Evolutionary conservation across 2,113 vertebrate genomes (phyloP).

Genomic region (Psittacula cyanocephala): DNA sequence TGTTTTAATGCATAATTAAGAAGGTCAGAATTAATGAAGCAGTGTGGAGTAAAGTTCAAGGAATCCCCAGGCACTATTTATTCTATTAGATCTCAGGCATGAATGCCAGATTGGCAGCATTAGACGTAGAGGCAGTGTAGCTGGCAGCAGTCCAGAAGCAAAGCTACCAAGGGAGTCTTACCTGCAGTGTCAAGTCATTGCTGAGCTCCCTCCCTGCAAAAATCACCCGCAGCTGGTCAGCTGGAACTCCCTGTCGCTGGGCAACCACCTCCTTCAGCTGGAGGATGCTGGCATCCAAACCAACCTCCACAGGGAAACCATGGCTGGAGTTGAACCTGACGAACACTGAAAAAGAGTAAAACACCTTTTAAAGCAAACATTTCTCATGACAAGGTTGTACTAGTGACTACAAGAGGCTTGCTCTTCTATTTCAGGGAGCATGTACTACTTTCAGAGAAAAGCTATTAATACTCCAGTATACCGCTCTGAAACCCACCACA

Average conservation of each 20-base stretch:
- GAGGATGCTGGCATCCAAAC: conserved; percentile 72
- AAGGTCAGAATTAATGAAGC: conserved; percentile 91
- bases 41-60: conserved; percentile 86
- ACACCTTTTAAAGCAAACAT: neutral
- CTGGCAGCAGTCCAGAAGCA: conserved; percentile 46
- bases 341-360: conserved; percentile 75
- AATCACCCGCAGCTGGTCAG: conserved; percentile 83
- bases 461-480: neutral
- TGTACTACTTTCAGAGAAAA: neutral
- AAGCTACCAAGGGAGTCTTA: conserved; percentile 62
- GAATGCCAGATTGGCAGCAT: conserved; percentile 75
- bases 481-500: neutral
- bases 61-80: conserved; percentile 85
- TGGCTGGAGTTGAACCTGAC: conserved; percentile 86
- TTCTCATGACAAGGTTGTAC: neutral
- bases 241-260: conserved; percentile 79
- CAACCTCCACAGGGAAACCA: conserved; percentile 81
- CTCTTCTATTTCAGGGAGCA: neutral
- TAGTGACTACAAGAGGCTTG: neutral
- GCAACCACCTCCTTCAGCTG: conserved; percentile 85
- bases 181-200: conserved; percentile 83
- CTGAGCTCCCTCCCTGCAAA: conserved; percentile 83
- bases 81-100: conserved; percentile 76
- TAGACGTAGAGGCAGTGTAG: conserved; percentile 14
- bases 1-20: conserved; percentile 90